These are phyloP conservation scores for Xestia sexstrigata DNA, from an alignment of 2,888 invertebrate species.

Conservation along the genomic window DNA sequence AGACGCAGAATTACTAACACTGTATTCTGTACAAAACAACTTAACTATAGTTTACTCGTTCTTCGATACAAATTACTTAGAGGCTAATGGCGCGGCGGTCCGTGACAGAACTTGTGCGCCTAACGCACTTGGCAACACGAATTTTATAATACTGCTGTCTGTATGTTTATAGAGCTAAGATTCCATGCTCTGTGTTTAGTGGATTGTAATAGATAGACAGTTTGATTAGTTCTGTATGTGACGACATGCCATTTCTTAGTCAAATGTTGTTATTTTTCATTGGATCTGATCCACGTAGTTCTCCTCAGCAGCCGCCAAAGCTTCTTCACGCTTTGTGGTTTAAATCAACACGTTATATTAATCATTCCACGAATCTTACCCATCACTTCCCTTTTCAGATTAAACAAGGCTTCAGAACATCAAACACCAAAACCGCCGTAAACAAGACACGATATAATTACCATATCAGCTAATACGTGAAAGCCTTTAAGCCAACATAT, in stretches of 20 bases:
- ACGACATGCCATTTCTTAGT: neutral
- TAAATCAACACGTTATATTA: neutral
- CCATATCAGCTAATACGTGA: slow-evolving; percentile 35
- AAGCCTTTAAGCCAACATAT: slow-evolving; percentile 50
- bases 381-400: slow-evolving; percentile 7
- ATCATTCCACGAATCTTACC: neutral
- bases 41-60: neutral
- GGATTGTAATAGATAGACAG: neutral
- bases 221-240: neutral
- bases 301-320: neutral
- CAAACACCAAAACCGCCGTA: slow-evolving; percentile 40
- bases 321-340: neutral
- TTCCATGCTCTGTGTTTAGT: neutral
- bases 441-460: slow-evolving; percentile 39
- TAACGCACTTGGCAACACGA: neutral
- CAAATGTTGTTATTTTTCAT: neutral
- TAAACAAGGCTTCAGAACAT: slow-evolving; percentile 23
- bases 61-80: neutral
- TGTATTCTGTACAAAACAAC: neutral
- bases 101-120: neutral
- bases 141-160: too few relatives aligned
- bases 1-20: neutral
- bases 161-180: neutral
- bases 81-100: neutral
- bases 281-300: neutral